These are phyloP conservation scores for Idaea straminata DNA, from an alignment of 2,888 invertebrate genomes.

Conservation along the genomic window DNA sequence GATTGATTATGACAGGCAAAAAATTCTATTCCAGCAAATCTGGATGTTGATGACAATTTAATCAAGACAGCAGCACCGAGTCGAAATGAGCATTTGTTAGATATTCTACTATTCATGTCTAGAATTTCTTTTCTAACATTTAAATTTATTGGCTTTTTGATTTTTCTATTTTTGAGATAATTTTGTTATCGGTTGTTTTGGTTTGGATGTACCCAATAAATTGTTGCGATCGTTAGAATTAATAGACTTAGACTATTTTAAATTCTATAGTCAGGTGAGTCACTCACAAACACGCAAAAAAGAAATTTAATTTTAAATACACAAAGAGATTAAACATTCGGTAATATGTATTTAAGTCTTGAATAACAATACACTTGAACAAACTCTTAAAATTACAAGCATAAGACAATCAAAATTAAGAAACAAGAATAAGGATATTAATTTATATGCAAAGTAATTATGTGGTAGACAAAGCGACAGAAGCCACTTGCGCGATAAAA, in stretches of 20 bases:
- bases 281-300: too few species aligned
- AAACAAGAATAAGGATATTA: slow-evolving; percentile 8
- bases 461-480: slow-evolving; percentile 12
- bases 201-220: too few species aligned
- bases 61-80: not conserved
- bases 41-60: not conserved
- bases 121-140: not conserved
- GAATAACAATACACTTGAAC: not conserved
- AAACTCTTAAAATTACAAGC: not conserved
- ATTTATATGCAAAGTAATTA: slow-evolving; percentile 14
- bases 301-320: too few species aligned
- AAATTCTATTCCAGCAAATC: not conserved
- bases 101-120: not conserved
- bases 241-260: too few species aligned
- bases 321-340: too few species aligned
- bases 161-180: too few species aligned
- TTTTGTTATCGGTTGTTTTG: too few species aligned
- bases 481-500: slow-evolving; percentile 23
- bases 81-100: not conserved
- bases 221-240: too few species aligned
- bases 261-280: too few species aligned
- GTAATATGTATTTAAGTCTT: not conserved
- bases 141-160: too few species aligned
- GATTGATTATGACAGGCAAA: too few species aligned
- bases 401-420: slow-evolving; percentile 6